Evolutionary conservation across 1,140 invertebrate genomes (phyloP), one percentile per base, ranked within the genome.

Genomic region (Halictus rubicundus): DNA sequence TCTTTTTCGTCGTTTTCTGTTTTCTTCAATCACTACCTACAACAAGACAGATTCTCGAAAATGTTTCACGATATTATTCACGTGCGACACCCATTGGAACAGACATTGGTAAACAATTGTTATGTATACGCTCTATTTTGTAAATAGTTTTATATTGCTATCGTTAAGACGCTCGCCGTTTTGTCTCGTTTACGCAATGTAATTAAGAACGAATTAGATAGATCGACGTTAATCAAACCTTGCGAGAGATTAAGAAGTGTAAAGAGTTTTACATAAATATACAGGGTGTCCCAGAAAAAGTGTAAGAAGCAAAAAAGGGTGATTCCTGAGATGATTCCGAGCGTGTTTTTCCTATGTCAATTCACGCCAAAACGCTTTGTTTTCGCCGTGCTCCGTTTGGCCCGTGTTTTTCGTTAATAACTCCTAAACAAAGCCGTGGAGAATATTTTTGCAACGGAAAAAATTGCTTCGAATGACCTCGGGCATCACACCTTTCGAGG

Each of bases 131-230:
- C 23, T 32, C 32, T 76, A 68, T 54, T 14, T 21, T 52, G 37
- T 78, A 71, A 64, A 78, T 68, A 68, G 68, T 12, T 68, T 76
- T 60, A 72, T 64, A 78, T 78, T 72, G 60, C 68, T 78, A 78
- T 78, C 60, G 21, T 64, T 64, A 71, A 54, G 60, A 76, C 21
- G 37, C 32, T 52, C 49, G 14, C 37, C 3, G 32, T 32, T 54
- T 46, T 32, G 32, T 5, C 42, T 72, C 10, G 1, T 66, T 66
- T 27, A 42, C 59, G 42, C n/a, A 71, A 78, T 63, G 42, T 25
- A 64, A 64, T 46, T 46, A 46, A 46, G 72, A 42, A 72, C 46
- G 39, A 37, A 78, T 72, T 78, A 72, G 46, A 78, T 65, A 46
- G 23, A 78, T 72, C 76, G 64, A 78, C 37, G 37, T 72, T 78